Evolutionary conservation across 1,140 invertebrate genomes (phyloP), one percentile per base, ranked within the genome.

Genomic region (Heliconius nattereri): DNA sequence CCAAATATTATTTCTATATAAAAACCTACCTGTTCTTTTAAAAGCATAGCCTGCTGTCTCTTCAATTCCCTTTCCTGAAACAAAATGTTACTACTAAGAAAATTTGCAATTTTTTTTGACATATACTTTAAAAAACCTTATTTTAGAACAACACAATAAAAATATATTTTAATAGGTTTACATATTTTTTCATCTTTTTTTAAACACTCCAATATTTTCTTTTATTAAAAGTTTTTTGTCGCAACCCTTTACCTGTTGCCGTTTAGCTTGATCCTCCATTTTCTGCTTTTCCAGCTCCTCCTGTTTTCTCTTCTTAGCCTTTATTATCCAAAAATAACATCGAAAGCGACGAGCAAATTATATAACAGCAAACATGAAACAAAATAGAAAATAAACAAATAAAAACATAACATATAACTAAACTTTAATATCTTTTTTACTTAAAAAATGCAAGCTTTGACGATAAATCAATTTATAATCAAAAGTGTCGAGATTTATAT

Each of bases 251-350:
- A 97, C 97, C 97, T 98, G 97, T 95, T 97, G 97, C 92, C 97
- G 97, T 84, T 97, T 96, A 85, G 97, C 96, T 87, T 98, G 97
- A 76, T 98, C 97, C 94, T 98, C 97, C 85, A 97, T 96, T 92
- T 97, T 97, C 89, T 97, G 96, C 89, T 97, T 97, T 92, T 98
- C 97, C 80, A 97, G 91, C 91, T 98, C 97, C 95, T 98, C 97
- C 90, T 98, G 97, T 73, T 97, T 96, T 93, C 97, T 97, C 94
- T 97, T 96, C 88, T 97, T 97, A 88, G 97, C 97, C 97, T 98
- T 91, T 93, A 76, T 85, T 82, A 85, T 71, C 74, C 79, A 84
- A 84, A 85, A 85, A 90, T 85, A 94, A 92, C 90, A 91, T 91
- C 89, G 92, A 95, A 94, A 92, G 88, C 87, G 87, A 84, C 85